A percentile compares a stretch with the other conserved stretches of the same genome.
Evolutionary conservation across 2,797 vertebrate species (phyloP).

Genomic region (Aldrovandia affinis): DNA sequence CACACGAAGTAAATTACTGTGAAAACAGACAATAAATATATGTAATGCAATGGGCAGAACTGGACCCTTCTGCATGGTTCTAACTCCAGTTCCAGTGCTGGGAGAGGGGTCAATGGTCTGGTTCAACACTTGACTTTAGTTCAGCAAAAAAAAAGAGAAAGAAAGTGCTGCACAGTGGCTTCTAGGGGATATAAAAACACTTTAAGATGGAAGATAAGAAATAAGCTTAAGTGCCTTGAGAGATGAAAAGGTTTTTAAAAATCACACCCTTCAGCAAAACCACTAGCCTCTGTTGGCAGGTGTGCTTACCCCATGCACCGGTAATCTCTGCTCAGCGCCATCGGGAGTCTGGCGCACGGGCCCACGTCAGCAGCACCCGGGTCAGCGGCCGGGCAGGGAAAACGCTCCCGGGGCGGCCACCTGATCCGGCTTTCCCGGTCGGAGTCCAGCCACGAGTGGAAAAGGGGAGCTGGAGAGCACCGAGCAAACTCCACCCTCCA

Average conservation of each 20-base stretch:
- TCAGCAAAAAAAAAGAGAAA: neutral
- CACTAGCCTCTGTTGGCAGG: neutral
- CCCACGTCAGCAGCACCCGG: neutral
- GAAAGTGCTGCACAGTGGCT: neutral
- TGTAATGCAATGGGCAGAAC: neutral
- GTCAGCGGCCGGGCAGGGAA: neutral
- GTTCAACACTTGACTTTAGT: neutral
- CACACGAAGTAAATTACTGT: too few species aligned
- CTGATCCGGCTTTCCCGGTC: too few species aligned
- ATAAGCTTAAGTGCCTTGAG: neutral
- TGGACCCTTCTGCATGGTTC: neutral
- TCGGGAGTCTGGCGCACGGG: neutral
- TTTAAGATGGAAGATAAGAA: neutral
- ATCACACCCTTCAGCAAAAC: constrained; percentile 6
- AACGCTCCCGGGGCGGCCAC: too few species aligned
- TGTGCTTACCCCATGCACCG: neutral
- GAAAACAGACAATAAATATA: too few species aligned
- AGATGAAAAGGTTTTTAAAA: neutral
- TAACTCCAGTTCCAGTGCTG: neutral
- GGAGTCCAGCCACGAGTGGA: neutral
- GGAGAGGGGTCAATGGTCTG: neutral
- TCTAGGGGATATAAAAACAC: neutral
- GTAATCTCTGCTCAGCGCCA: neutral
- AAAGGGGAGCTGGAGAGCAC: neutral
- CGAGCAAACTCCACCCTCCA: neutral